Conservation (phyloP, 2,888 invertebrate species). For the Tenthredo distinguenda region DNA sequence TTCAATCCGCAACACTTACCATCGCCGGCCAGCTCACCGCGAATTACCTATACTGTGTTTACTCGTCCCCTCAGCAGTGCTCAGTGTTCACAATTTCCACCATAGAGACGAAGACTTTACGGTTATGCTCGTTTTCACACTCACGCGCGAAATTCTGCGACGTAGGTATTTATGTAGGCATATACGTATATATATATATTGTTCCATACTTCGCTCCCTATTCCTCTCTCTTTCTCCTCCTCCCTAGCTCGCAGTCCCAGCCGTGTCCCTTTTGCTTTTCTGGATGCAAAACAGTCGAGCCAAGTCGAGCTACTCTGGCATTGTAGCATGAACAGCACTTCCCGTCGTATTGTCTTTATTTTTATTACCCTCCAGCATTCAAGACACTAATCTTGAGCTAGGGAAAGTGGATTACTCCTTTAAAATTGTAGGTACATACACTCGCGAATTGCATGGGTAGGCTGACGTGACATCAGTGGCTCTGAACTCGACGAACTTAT, state of each 20-base stretch:
- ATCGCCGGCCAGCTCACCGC: conserved; percentile 29
- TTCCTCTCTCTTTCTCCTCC: not conserved
- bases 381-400: conserved; percentile 21
- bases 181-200: not conserved
- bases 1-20: conserved; percentile 50
- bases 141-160: conserved; percentile 19
- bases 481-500: not conserved
- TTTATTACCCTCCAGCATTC: conserved; percentile 37
- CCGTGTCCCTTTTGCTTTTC: conserved; percentile 19
- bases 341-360: conserved; percentile 40
- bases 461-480: conserved; percentile 1
- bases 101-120: conserved; percentile 16
- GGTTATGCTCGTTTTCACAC: conserved; percentile 40
- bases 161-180: not conserved
- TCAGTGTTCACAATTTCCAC: conserved; percentile 32
- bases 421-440: conserved; percentile 34
- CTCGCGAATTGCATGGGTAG: not conserved
- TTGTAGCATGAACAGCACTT: conserved; percentile 21
- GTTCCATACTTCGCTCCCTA: not conserved
- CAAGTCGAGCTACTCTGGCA: conserved; percentile 20
- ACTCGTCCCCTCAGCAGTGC: conserved; percentile 36
- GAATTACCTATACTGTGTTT: conserved; percentile 43
- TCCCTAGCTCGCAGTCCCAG: not conserved
- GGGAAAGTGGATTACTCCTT: conserved; percentile 43
- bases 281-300: conserved; percentile 21